These are phyloP conservation scores for Heterochromis multidens DNA, from an alignment of 2,113 vertebrate genomes.

Conservation along the genomic window DNA sequence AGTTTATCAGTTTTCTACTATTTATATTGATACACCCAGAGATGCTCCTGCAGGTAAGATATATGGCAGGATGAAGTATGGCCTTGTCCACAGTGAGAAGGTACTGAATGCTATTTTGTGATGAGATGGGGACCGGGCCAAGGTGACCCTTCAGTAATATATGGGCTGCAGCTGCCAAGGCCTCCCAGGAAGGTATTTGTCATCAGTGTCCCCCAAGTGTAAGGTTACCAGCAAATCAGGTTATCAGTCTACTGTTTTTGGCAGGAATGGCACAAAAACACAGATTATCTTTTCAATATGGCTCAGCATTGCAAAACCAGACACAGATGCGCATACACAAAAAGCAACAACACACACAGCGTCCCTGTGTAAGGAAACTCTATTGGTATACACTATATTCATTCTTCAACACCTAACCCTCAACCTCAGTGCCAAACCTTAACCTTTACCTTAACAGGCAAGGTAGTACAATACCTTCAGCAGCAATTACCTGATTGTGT, in stretches of 20 bases:
- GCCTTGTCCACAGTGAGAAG: conserved; percentile 59
- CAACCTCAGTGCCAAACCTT: neutral
- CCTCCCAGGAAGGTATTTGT: conserved; percentile 76
- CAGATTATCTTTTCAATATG: conserved; percentile 60
- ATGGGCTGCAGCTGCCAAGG: conserved; percentile 71
- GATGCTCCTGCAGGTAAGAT: conserved; percentile 52
- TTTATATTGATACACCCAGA: conserved; percentile 52
- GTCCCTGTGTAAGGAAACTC: neutral
- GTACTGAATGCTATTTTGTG: conserved; percentile 67
- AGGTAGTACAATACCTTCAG: neutral
- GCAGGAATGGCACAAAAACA: conserved; percentile 66
- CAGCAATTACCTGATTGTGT: neutral
- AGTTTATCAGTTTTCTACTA: conserved; percentile 63
- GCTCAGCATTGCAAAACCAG: conserved; percentile 2
- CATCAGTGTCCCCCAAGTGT: conserved; percentile 67
- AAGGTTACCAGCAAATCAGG: conserved; percentile 73
- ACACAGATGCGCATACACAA: neutral
- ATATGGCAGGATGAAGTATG: conserved; percentile 64
- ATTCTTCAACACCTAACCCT: neutral
- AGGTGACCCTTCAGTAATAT: conserved; percentile 78
- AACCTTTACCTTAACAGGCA: conserved; percentile 5
- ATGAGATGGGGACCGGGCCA: conserved; percentile 68
- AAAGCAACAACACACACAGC: neutral
- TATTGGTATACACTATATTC: neutral
- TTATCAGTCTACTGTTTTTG: conserved; percentile 71